Percentiles rank a stretch among this genome's conserved stretches.
These are phyloP conservation scores for Pseudanteris insignis DNA, from an alignment of 2,888 invertebrate species.

Conservation along the genomic window DNA sequence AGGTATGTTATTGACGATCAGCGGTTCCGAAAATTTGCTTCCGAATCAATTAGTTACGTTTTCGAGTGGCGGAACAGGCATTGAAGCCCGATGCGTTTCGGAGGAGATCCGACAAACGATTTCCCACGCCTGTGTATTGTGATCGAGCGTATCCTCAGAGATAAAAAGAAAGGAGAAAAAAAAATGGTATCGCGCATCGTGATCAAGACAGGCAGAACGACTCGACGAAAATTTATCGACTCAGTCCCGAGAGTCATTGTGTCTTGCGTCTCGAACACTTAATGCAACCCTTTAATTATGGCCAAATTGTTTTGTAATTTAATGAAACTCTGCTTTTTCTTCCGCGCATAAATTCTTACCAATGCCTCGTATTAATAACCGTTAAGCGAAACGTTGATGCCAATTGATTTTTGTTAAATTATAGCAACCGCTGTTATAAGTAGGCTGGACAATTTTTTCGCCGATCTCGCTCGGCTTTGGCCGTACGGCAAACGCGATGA, in stretches of 20 bases:
- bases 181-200: constrained; percentile 37
- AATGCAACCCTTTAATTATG: constrained; percentile 38
- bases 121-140: too few relatives aligned
- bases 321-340: constrained; percentile 30
- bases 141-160: constrained; percentile 14
- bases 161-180: constrained; percentile 43
- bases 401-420: constrained; percentile 39
- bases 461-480: neutral
- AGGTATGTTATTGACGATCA: too few relatives aligned
- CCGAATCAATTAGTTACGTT: too few relatives aligned
- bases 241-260: constrained; percentile 37
- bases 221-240: constrained; percentile 43
- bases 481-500: constrained; percentile 2
- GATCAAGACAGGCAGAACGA: constrained; percentile 36
- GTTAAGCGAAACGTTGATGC: constrained; percentile 25
- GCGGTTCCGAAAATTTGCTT: too few relatives aligned
- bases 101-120: too few relatives aligned
- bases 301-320: constrained; percentile 40
- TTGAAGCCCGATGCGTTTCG: too few relatives aligned
- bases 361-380: constrained; percentile 31
- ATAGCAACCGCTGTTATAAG: constrained; percentile 13
- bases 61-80: too few relatives aligned
- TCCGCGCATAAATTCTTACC: constrained; percentile 14
- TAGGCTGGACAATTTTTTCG: constrained; percentile 21
- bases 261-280: constrained; percentile 28